Percentiles rank a stretch among this genome's conserved stretches.
phyloP scores from a whole-genome alignment of 2,797 vertebrate species.

The Acanthiza pusilla region DNA sequence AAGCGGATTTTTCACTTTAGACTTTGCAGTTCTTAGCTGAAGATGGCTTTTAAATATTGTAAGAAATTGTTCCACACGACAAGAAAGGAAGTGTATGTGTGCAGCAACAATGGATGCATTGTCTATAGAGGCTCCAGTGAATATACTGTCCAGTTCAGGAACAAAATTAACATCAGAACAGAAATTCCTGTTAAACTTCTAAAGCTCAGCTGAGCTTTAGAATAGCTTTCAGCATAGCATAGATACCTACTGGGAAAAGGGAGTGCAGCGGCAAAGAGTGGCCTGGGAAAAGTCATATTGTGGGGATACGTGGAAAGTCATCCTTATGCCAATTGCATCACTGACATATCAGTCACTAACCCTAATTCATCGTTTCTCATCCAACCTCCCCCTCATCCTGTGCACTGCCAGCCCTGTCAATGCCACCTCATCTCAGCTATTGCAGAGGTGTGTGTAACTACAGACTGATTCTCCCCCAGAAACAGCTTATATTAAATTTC shows the following conservation, averaged over 20 bases:
- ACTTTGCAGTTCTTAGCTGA: background rate
- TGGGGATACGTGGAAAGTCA: accelerated
- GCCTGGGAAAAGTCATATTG: background rate
- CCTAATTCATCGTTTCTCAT: accelerated
- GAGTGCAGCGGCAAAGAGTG: background rate
- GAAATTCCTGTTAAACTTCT: background rate
- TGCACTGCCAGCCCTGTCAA: no score
- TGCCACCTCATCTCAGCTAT: background rate
- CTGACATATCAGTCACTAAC: background rate
- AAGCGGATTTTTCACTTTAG: background rate
- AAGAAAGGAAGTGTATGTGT: background rate
- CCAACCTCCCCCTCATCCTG: background rate
- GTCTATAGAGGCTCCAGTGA: background rate
- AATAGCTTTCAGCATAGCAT: no score
- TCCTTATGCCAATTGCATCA: background rate
- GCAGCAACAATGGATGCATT: background rate
- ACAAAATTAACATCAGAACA: background rate
- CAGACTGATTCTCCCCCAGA: background rate
- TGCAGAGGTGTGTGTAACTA: background rate
- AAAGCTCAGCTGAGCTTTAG: background rate
- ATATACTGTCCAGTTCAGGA: background rate
- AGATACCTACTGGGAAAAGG: background rate
- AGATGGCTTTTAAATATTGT: background rate
- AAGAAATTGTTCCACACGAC: background rate
- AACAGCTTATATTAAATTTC: background rate